A percentile compares a stretch with the other conserved stretches of the same genome.
Evolutionary conservation across 2,797 vertebrate genomes (phyloP).

Genomic region (Lepilemur ruficaudatus): DNA sequence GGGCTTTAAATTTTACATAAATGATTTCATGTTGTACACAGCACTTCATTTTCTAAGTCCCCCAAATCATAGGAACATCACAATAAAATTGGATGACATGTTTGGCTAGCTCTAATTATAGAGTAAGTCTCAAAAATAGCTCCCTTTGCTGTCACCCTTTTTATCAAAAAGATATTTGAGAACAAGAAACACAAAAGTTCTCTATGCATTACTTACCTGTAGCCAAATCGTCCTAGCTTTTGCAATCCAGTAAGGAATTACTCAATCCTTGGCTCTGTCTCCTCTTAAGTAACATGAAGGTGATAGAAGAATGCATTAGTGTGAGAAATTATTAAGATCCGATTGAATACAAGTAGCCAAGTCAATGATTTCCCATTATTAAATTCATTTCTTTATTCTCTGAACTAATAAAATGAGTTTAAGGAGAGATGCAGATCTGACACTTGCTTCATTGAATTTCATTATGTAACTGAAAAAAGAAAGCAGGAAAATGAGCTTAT

Average conservation of each 20-base stretch:
- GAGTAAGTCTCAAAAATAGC: background rate
- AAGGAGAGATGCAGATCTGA: background rate
- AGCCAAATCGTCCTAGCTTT: background rate
- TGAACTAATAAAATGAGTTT: constrained; percentile 10
- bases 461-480: background rate
- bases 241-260: background rate
- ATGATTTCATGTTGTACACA: background rate
- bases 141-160: background rate
- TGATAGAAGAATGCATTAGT: background rate
- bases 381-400: constrained; percentile 29
- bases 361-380: background rate
- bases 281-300: background rate
- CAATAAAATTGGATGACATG: background rate
- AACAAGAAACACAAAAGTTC: background rate
- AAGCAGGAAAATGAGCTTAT: background rate
- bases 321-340: background rate
- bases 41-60: background rate
- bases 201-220: background rate
- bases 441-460: constrained; percentile 14
- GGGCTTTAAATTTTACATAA: background rate
- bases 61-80: constrained; percentile 14
- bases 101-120: background rate
- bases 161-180: background rate
- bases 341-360: background rate
- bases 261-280: background rate